Evolutionary conservation across 2,797 vertebrate genomes (phyloP).

Genomic region (Pelochelys cantorii): DNA sequence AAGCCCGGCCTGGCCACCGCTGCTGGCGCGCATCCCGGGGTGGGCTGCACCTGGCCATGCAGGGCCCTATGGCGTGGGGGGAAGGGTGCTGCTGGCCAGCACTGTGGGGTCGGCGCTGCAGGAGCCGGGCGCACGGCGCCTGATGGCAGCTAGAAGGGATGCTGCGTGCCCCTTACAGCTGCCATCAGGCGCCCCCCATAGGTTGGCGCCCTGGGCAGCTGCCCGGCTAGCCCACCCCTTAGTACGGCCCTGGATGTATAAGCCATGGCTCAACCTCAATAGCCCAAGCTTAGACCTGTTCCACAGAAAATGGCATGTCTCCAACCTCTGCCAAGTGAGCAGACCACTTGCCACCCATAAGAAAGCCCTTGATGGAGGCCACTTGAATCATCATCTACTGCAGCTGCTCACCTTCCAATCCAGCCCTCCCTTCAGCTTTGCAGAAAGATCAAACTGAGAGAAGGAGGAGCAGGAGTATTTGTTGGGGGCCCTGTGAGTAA

Average conservation of each 20-base stretch:
- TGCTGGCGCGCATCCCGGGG: no score
- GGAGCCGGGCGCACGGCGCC: no score
- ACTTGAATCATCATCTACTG: not conserved
- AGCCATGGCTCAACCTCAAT: not conserved
- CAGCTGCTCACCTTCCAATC: not conserved
- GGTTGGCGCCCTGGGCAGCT: no score
- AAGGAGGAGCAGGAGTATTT: not conserved
- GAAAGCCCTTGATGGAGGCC: not conserved
- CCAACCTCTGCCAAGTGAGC: not conserved
- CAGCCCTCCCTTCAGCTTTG: not conserved
- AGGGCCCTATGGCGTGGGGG: no score
- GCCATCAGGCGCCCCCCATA: no score
- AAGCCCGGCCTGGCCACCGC: no score
- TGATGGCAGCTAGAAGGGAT: no score
- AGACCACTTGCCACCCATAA: not conserved
- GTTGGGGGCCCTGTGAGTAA: not conserved
- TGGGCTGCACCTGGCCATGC: no score
- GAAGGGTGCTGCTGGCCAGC: no score
- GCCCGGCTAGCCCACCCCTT: no score
- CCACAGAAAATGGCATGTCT: not conserved
- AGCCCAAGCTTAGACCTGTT: rapidly evolving
- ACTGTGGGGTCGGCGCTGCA: no score
- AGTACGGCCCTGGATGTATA: not conserved
- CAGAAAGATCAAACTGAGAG: not conserved
- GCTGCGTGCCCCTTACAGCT: no score